phyloP scores from a whole-genome alignment of 2,888 invertebrate species.

The Dicyrtomina minuta region DNA sequence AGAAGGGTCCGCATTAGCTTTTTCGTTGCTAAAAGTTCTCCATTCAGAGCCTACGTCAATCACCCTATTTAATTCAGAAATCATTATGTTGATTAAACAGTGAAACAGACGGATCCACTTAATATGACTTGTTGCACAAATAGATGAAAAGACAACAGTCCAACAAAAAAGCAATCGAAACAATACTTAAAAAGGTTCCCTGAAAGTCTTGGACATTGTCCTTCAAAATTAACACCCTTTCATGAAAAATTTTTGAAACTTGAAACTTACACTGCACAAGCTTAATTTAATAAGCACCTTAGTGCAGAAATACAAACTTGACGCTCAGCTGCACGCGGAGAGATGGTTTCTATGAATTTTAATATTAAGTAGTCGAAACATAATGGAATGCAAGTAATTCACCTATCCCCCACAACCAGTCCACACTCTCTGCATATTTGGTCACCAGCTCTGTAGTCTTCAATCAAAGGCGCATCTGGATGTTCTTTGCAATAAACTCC shows the following conservation, averaged over 20 bases:
- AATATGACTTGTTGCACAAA: background rate
- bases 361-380: too few species aligned
- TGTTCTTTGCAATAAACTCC: slow-evolving; percentile 84
- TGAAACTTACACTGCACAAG: too few species aligned
- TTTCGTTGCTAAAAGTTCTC: slow-evolving; percentile 99
- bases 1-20: slow-evolving; percentile 93
- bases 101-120: background rate
- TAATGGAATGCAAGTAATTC: slow-evolving; percentile 52
- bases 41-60: slow-evolving; percentile 99
- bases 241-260: too few species aligned
- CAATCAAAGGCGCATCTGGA: slow-evolving; percentile 93
- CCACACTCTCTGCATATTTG: slow-evolving; percentile 99
- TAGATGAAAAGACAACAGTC: too few species aligned
- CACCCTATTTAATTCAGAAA: slow-evolving; percentile 76
- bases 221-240: too few species aligned
- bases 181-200: too few species aligned
- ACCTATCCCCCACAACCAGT: slow-evolving; percentile 98
- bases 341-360: too few species aligned
- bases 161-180: too few species aligned
- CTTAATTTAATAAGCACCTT: too few species aligned
- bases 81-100: background rate
- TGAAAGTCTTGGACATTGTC: too few species aligned
- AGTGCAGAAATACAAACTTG: too few species aligned
- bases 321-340: too few species aligned
- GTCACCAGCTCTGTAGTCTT: slow-evolving; percentile 98